Evolutionary conservation across 2,797 vertebrate species (phyloP).

Genomic region (Oreochromis grahami): DNA sequence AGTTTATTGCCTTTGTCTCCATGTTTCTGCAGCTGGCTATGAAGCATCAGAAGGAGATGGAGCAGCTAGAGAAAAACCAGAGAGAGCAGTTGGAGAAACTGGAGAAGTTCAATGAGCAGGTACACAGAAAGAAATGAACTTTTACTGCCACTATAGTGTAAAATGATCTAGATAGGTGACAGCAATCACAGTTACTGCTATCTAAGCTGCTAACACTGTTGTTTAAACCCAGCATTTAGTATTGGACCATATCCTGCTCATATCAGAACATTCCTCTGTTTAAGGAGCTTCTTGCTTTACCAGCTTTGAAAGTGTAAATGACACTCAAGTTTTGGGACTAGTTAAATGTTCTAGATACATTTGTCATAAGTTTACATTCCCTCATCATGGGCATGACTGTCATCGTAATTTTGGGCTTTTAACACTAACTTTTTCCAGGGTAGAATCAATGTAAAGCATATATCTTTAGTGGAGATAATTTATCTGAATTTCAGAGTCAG

Average conservation of each 20-base stretch:
- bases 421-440: background rate
- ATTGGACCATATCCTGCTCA: background rate
- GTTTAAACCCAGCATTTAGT: background rate
- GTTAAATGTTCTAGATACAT: background rate
- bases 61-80: conserved; percentile 94
- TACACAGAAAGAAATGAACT: conserved; percentile 46
- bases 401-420: fast-evolving
- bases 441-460: background rate
- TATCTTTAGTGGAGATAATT: background rate
- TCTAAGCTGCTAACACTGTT: background rate
- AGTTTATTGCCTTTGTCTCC: background rate
- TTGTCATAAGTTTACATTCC: background rate
- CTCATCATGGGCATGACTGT: background rate
- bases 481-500: fast-evolving
- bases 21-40: conserved; percentile 84
- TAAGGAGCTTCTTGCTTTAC: background rate
- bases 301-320: background rate
- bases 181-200: too few species aligned
- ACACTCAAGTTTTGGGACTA: background rate
- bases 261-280: background rate
- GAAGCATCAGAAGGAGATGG: conserved; percentile 98
- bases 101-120: conserved; percentile 98
- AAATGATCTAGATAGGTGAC: background rate
- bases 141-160: background rate
- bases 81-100: conserved; percentile 93